Conservation (phyloP, 1,140 invertebrate genomes). For the Rhagoletis pomonella region DNA sequence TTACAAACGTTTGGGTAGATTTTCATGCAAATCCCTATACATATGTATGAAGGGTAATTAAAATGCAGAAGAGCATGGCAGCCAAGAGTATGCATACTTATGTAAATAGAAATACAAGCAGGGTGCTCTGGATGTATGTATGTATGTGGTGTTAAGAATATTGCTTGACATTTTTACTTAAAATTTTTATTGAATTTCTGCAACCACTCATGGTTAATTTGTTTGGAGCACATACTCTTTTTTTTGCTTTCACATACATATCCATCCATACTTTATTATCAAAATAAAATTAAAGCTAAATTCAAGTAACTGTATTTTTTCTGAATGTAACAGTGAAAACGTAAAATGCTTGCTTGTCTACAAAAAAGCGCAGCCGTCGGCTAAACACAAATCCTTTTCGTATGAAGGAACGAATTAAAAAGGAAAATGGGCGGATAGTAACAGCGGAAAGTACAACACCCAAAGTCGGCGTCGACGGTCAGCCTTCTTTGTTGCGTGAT, state of each 20-base stretch:
- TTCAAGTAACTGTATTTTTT: too few relatives aligned
- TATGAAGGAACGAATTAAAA: not conserved
- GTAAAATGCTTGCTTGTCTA: not conserved
- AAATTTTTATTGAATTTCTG: conserved; percentile 7
- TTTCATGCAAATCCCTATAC: too few relatives aligned
- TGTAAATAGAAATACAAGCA: too few relatives aligned
- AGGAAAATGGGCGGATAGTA: not conserved
- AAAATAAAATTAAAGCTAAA: too few relatives aligned
- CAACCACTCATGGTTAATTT: not conserved
- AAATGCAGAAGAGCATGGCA: not conserved
- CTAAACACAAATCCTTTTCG: conserved; percentile 22
- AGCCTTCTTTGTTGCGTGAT: not conserved
- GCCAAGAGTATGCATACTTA: too few relatives aligned
- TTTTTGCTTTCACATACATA: not conserved
- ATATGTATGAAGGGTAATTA: not conserved
- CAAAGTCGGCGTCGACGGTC: not conserved
- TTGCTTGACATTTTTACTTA: too few relatives aligned
- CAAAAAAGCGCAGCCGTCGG: not conserved
- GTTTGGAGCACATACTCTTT: too few relatives aligned
- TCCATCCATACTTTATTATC: too few relatives aligned
- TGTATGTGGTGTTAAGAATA: too few relatives aligned
- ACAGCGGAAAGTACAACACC: not conserved
- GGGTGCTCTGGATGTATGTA: too few relatives aligned
- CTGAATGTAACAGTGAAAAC: too few relatives aligned
- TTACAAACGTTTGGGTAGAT: too few relatives aligned